phyloP scores from a whole-genome alignment of 2,797 vertebrate genomes.

The Diplodus puntazzo region DNA sequence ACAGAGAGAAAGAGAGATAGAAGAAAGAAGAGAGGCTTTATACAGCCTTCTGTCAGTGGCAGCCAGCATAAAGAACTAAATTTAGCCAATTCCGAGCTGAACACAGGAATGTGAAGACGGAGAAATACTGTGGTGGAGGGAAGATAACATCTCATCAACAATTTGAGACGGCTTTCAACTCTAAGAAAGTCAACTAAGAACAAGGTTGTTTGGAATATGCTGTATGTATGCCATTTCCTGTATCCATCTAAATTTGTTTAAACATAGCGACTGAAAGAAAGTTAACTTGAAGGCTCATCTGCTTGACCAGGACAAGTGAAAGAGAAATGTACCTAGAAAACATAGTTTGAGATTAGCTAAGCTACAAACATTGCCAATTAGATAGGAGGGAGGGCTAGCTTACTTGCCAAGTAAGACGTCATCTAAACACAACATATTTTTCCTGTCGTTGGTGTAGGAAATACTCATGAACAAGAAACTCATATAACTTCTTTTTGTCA shows the following conservation, averaged over 20 bases:
- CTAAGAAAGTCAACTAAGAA: constrained; percentile 7
- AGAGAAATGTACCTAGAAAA: too few species aligned
- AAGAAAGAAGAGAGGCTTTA: constrained; percentile 48
- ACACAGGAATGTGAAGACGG: constrained; percentile 66
- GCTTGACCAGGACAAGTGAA: too few species aligned
- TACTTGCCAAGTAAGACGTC: too few species aligned
- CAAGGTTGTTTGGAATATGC: neutral
- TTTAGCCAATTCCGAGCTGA: constrained; percentile 66
- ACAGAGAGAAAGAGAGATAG: constrained; percentile 35
- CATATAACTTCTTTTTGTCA: too few species aligned
- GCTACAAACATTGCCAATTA: too few species aligned
- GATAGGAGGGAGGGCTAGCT: too few species aligned
- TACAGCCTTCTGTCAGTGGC: constrained; percentile 52
- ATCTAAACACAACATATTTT: too few species aligned
- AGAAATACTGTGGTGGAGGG: constrained; percentile 41
- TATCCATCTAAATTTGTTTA: neutral
- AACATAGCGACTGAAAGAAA: neutral
- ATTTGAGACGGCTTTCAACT: constrained; percentile 16
- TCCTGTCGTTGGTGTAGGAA: too few species aligned
- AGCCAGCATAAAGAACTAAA: constrained; percentile 51
- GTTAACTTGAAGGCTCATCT: neutral
- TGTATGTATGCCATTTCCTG: neutral
- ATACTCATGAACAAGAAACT: too few species aligned
- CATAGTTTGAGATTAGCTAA: too few species aligned
- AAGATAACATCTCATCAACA: constrained; percentile 57